Evolutionary conservation across 2,113 vertebrate genomes (phyloP).

Genomic region (Cyprinodon variegatus): DNA sequence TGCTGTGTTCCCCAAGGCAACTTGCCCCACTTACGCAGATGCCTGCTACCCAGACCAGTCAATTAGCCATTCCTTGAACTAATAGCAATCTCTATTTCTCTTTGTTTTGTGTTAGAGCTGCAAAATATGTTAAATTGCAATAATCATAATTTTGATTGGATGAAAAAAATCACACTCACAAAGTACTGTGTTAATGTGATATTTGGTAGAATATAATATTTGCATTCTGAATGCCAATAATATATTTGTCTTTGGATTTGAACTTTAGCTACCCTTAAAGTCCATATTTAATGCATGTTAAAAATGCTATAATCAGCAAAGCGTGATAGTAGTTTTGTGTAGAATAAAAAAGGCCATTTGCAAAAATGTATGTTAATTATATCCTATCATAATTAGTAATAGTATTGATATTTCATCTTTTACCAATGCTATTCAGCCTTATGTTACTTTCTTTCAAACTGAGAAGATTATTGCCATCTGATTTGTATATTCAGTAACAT

Average conservation of each 20-base stretch:
- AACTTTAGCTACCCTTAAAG: not conserved
- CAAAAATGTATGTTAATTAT: not conserved
- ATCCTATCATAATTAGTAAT: not conserved
- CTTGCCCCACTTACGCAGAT: slow-evolving; percentile 78
- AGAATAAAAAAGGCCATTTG: not conserved
- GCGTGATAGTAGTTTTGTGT: not conserved
- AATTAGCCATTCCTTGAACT: slow-evolving; percentile 71
- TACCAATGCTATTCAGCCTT: not conserved
- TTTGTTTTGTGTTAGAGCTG: slow-evolving; percentile 4
- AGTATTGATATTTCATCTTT: not conserved
- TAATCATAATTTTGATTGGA: not conserved
- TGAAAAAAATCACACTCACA: not conserved
- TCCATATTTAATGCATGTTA: not conserved
- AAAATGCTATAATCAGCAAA: not conserved
- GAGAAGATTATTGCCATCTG: slow-evolving; percentile 28
- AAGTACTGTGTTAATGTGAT: not conserved
- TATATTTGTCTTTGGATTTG: not conserved
- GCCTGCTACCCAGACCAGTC: slow-evolving; percentile 65
- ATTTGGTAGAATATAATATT: not conserved
- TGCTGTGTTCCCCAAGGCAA: slow-evolving; percentile 64
- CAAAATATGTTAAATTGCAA: not conserved
- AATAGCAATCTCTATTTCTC: slow-evolving; percentile 53
- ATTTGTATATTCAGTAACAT: slow-evolving; percentile 42
- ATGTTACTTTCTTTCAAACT: not conserved
- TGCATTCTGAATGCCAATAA: not conserved